A percentile compares a stretch with the other conserved stretches of the same genome.
Conservation (phyloP, 2,797 vertebrate species). For the Heliangelus exortis region DNA sequence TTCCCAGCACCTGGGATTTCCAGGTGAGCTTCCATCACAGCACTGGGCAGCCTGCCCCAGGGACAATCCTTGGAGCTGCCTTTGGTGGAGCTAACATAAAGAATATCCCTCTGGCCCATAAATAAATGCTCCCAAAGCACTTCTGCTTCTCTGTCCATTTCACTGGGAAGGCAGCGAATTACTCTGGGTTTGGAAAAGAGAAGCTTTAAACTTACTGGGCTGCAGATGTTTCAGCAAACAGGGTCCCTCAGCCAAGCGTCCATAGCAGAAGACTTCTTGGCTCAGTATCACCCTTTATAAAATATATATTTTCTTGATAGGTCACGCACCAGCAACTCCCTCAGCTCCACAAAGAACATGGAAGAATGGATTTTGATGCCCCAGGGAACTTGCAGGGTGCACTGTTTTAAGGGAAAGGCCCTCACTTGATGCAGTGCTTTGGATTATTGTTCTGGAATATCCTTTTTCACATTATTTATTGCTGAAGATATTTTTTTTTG, state of each 20-base stretch:
- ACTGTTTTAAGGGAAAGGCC: slow-evolving; percentile 7
- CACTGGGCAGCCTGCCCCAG: not conserved
- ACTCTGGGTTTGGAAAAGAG: not conserved
- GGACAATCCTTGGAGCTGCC: not conserved
- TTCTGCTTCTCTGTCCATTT: not conserved
- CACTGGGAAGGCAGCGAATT: not conserved
- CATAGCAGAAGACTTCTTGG: not conserved
- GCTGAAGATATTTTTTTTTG: not conserved
- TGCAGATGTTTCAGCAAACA: not conserved
- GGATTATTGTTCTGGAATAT: slow-evolving; percentile 34
- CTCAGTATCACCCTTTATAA: not conserved
- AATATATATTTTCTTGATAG: not conserved
- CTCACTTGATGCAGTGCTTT: not conserved
- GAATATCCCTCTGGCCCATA: not conserved
- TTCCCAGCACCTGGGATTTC: not conserved
- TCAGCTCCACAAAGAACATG: not conserved
- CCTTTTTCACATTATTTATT: slow-evolving; percentile 36
- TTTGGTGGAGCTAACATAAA: not conserved
- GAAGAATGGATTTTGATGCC: not conserved
- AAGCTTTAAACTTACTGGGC: not conserved
- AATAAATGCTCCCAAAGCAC: not conserved
- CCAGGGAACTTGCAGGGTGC: not conserved
- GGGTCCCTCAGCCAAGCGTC: not conserved
- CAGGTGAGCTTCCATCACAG: not conserved
- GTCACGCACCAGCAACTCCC: not conserved